These are phyloP conservation scores for Heliconius hewitsoni DNA, from an alignment of 1,140 invertebrate genomes.

Conservation along the genomic window DNA sequence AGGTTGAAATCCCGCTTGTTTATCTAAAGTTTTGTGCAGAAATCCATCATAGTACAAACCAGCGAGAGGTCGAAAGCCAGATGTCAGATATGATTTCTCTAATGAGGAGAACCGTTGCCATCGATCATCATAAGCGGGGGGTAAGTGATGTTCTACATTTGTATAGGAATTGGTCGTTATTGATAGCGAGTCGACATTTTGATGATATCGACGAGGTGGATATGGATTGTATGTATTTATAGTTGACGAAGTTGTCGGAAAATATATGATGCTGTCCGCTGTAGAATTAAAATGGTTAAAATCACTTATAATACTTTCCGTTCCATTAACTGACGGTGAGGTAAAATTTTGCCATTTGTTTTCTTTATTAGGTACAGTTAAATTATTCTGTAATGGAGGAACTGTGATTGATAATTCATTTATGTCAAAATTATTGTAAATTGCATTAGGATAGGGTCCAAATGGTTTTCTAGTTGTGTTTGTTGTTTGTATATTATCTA, in stretches of 20 bases:
- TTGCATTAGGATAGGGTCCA: slow-evolving; percentile 49
- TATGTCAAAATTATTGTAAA: slow-evolving; percentile 50
- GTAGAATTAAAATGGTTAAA: slow-evolving; percentile 16
- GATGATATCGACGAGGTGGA: slow-evolving; percentile 48
- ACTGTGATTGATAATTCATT: slow-evolving; percentile 49
- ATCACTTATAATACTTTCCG: slow-evolving; percentile 16
- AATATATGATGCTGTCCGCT: slow-evolving; percentile 17
- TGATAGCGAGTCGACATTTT: slow-evolving; percentile 55
- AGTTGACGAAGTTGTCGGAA: slow-evolving; percentile 23
- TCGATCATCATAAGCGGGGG: slow-evolving; percentile 52
- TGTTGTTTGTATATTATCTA: background rate
- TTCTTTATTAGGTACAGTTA: slow-evolving; percentile 44
- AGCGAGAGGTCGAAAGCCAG: slow-evolving; percentile 68
- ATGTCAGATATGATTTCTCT: slow-evolving; percentile 44
- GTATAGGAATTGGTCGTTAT: slow-evolving; percentile 62
- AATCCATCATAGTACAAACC: slow-evolving; percentile 75
- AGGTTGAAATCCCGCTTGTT: slow-evolving; percentile 30
- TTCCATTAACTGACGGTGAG: slow-evolving; percentile 10
- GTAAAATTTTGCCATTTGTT: slow-evolving; percentile 55
- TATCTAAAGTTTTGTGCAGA: slow-evolving; percentile 51
- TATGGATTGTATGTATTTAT: slow-evolving; percentile 44
- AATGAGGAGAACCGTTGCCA: slow-evolving; percentile 56
- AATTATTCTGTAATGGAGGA: slow-evolving; percentile 28
- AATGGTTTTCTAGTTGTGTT: slow-evolving; percentile 29
- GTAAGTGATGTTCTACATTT: slow-evolving; percentile 49